Evolutionary conservation across 1,140 invertebrate species (phyloP), one percentile per base, ranked within the genome.

Genomic region (Hirudo medicinalis): DNA sequence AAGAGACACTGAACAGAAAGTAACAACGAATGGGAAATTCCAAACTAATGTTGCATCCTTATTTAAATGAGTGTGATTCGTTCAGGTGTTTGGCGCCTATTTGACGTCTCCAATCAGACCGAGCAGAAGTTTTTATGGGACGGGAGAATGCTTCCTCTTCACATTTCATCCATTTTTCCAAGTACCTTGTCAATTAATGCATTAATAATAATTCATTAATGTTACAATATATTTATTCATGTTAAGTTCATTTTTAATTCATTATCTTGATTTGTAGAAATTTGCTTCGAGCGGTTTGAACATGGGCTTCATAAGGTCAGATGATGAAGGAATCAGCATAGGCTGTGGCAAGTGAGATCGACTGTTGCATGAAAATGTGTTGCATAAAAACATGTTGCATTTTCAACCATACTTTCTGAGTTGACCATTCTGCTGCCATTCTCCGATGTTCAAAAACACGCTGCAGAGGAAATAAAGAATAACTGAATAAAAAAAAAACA

Each of bases 141-240:
- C 22, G 8, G 57, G 57, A 11, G 57, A 63, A 63, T 63, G 57
- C 29, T 63, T 63, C 13, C 57, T 63, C 19, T 63, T 63, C 19
- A 63, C 22, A 25, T 63, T 63, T 15, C 57, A 63, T 22, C 57
- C 57, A n/a, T 25, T 63, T 63, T 63, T 63, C 29, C 57, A 63
- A 15, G 57, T 63, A 2, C 25, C 9, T 20, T 57, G 25, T 57
- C 25, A n/a, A 5, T 57, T 57, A 57, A 57, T 20, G 20, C 25
- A n/a, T 63, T 63, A 20, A 13, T 63, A 15, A 63, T 25, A 63
- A 63, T 63, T 63, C 2, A 63, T 25, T 25, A 63, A 22, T 27
- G 15, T 60, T 27, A 15, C 8, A n/a, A 60, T 25, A 63, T 25
- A 25, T 63, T 22, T 9, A 63, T 25, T 19, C 25, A 9, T 57